These are phyloP conservation scores for Caenorhabditis drosophilae DNA, from an alignment of 2,888 invertebrate genomes.

Conservation along the genomic window DNA sequence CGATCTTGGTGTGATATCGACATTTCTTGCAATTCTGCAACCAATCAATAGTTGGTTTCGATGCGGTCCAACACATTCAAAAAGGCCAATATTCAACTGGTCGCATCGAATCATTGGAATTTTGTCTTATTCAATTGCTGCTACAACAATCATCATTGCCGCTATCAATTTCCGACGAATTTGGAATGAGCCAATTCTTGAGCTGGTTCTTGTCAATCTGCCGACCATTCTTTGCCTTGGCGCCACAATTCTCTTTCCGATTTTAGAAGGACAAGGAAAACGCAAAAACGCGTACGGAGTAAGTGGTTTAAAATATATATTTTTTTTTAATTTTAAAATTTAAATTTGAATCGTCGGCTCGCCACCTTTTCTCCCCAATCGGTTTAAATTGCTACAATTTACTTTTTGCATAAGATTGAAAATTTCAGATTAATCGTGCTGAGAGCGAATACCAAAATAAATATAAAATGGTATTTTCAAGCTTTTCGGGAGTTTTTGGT, in stretches of 20 bases:
- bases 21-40: slow-evolving; percentile 39
- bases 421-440: too few species aligned
- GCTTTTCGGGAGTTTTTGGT: background rate
- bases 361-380: too few species aligned
- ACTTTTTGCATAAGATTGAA: too few species aligned
- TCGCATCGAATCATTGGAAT: slow-evolving; percentile 33
- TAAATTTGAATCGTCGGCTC: too few species aligned
- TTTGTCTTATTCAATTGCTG: slow-evolving; percentile 27
- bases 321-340: background rate
- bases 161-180: slow-evolving; percentile 42
- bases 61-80: slow-evolving; percentile 35
- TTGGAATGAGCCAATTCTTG: slow-evolving; percentile 45
- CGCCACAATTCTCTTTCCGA: slow-evolving; percentile 13
- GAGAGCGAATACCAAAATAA: too few species aligned
- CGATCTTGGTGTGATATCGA: slow-evolving; percentile 39
- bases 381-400: too few species aligned
- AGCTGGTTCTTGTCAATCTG: slow-evolving; percentile 30
- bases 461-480: too few species aligned
- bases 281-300: slow-evolving; percentile 27
- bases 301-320: slow-evolving; percentile 3
- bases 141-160: slow-evolving; percentile 42
- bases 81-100: slow-evolving; percentile 37
- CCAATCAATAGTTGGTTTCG: slow-evolving; percentile 40
- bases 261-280: slow-evolving; percentile 15
- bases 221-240: slow-evolving; percentile 29